Evolutionary conservation across 2,888 invertebrate species (phyloP).

Genomic region (Melieria omissa): DNA sequence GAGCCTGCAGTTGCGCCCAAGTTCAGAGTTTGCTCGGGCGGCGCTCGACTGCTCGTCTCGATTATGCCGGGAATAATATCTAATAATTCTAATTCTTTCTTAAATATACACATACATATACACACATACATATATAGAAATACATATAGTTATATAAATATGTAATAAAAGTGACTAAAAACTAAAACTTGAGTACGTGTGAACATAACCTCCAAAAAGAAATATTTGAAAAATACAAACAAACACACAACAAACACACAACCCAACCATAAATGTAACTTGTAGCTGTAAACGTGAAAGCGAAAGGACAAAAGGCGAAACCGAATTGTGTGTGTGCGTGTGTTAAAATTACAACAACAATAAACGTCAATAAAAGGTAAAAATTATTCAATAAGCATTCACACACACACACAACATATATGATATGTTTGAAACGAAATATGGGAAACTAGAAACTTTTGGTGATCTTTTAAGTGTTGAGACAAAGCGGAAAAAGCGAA

Average conservation of each 20-base stretch:
- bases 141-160: not conserved
- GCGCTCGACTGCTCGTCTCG: no score
- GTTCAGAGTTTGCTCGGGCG: no score
- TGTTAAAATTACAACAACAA: not conserved
- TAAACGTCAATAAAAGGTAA: not conserved
- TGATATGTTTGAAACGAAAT: slow-evolving; percentile 41
- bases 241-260: no score
- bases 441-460: slow-evolving; percentile 49
- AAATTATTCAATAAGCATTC: not conserved
- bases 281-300: not conserved
- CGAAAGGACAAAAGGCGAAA: not conserved
- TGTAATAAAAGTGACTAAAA: not conserved
- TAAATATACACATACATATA: slow-evolving; percentile 5
- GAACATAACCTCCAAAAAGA: no score
- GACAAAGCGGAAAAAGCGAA: not conserved
- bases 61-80: slow-evolving; percentile 37
- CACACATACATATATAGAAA: not conserved
- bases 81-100: slow-evolving; percentile 21
- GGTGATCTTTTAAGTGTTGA: slow-evolving; percentile 43
- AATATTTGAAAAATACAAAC: no score
- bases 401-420: not conserved
- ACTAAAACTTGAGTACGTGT: no score
- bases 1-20: no score
- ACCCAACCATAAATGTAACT: no score
- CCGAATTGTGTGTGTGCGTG: not conserved